These are phyloP conservation scores for Onychomys arenicola DNA, from an alignment of 2,797 vertebrate genomes.

Conservation along the genomic window DNA sequence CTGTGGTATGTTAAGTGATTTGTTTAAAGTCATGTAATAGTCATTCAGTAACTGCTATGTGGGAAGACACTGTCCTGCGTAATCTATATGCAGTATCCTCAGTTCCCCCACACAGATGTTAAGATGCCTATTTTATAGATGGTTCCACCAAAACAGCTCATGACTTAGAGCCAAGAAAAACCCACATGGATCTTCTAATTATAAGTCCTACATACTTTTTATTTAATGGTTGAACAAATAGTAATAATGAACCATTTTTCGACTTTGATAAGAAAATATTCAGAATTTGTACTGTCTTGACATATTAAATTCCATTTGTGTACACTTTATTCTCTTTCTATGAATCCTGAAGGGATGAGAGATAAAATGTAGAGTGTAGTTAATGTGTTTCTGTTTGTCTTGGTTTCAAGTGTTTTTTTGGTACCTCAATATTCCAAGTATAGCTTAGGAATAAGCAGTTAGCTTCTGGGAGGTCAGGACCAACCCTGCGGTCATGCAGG, in stretches of 20 bases:
- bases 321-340: constrained; percentile 9
- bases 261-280: constrained; percentile 43
- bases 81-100: background rate
- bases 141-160: background rate
- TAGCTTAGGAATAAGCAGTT: constrained; percentile 36
- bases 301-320: constrained; percentile 15
- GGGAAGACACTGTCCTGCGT: constrained; percentile 19
- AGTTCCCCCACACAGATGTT: constrained; percentile 14
- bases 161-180: constrained; percentile 33
- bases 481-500: background rate
- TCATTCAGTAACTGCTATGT: background rate
- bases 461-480: background rate
- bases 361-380: constrained; percentile 24
- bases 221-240: constrained; percentile 48
- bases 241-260: constrained; percentile 56
- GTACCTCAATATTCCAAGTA: background rate
- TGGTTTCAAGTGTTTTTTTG: constrained; percentile 17
- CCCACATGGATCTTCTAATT: constrained; percentile 48
- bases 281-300: constrained; percentile 34
- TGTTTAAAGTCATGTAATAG: constrained; percentile 15
- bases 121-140: constrained; percentile 41
- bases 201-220: constrained; percentile 26
- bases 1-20: constrained; percentile 22
- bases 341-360: constrained; percentile 1
- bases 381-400: constrained; percentile 33